A percentile compares a stretch with the other conserved stretches of the same genome.
phyloP scores from a whole-genome alignment of 2,888 invertebrate genomes.

The Tipula lateralis region DNA sequence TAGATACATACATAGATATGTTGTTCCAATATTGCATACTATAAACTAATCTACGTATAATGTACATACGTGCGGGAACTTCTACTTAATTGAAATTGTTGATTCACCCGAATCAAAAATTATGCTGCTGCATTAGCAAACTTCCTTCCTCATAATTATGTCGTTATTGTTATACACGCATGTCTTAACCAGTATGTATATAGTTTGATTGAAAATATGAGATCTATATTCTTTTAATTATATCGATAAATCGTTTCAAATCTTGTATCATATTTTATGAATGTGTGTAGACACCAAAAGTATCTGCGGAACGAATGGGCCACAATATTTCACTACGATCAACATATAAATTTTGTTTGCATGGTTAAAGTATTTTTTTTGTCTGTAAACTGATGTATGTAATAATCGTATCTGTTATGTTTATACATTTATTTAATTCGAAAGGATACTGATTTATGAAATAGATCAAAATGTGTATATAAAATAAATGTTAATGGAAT shows the following conservation, averaged over 20 bases:
- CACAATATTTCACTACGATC: not conserved
- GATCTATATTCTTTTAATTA: not conserved
- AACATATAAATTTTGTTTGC: not conserved
- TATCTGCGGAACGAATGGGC: not conserved
- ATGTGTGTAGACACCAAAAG: too few relatives aligned
- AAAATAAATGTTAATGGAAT: not conserved
- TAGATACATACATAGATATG: too few relatives aligned
- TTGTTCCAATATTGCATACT: too few relatives aligned
- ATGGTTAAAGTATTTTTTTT: not conserved
- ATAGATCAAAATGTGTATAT: conserved; percentile 2
- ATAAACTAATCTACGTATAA: too few relatives aligned
- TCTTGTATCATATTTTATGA: not conserved
- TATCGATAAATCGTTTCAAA: conserved; percentile 1
- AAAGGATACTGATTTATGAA: conserved; percentile 1
- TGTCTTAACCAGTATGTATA: too few relatives aligned
- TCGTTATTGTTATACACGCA: too few relatives aligned
- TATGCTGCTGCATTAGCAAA: too few relatives aligned
- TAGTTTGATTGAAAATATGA: not conserved
- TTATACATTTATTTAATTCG: not conserved
- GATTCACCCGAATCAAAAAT: too few relatives aligned
- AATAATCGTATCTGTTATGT: not conserved
- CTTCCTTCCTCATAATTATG: too few relatives aligned
- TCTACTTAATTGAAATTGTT: too few relatives aligned
- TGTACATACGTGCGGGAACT: too few relatives aligned
- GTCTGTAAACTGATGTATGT: not conserved